Evolutionary conservation across 1,140 invertebrate species (phyloP), one percentile per base, ranked within the genome.

Genomic region (Pseudoatta argentina): DNA sequence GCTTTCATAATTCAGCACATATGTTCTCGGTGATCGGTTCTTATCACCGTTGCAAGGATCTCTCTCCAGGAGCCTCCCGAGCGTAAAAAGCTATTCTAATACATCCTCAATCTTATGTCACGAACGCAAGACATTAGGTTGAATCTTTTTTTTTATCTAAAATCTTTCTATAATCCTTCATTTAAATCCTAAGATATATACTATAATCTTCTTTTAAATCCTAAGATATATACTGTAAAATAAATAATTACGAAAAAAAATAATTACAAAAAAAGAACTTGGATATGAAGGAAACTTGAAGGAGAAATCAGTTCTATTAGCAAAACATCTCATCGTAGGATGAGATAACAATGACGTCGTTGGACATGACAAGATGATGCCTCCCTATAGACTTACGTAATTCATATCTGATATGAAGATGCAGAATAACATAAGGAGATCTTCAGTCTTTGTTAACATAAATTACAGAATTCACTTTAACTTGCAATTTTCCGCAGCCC

Each of bases 1-100:
- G 69, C 55, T 76, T 81, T 34, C 71, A 57, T 79, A 79, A 88
- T 71, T 79, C 76, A 18, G 10, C 53, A 61, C 73, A 44, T 82
- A 48, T 44, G 30, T 79, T 79, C 39, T 71, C 30, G 55, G 48
- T 18, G 53, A 24, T 63, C 5, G 57, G 61, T 76, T 85, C 71
- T 85, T 85, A 85, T 85, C 81, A 67, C 24, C 34, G 27, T 66
- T 59, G 44, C 75, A 59, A 75, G 51, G 18, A 57, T 27, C n/a
- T 66, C 12, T 64, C 18, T 14, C 7, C 24, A 48, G 39, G 39
- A 27, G 2, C 27, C 8, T 63, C 1, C 2, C 59, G 34, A 44
- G 67, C 30, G 55, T 39, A 39, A 34, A 59, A 78, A 78, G 44
- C 76, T 73, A 59, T 24, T 69, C 76, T 67, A 85, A 85, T n/a